These are phyloP conservation scores for Phoenoteleia sp. DNA, from an alignment of 2,888 invertebrate species.

Conservation along the genomic window DNA sequence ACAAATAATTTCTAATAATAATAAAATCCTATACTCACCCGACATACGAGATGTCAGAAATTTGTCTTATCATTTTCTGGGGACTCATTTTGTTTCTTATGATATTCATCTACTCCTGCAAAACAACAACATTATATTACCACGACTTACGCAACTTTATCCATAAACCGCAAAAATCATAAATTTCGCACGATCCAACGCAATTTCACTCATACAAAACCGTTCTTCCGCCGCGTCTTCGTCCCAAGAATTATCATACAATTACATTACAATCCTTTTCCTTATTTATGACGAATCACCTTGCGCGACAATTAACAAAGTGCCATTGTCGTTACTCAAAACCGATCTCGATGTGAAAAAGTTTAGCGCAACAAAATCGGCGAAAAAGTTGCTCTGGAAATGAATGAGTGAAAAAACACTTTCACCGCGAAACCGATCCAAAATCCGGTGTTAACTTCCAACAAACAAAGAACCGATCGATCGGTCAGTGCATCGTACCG, in stretches of 20 bases:
- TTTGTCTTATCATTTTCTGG: conserved; percentile 83
- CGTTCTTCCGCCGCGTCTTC: background rate
- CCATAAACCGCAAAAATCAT: background rate
- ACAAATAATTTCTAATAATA: too few relatives aligned
- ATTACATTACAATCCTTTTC: conserved; percentile 52
- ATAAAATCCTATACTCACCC: conserved; percentile 84
- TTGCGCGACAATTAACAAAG: conserved; percentile 27
- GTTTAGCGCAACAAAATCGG: too few relatives aligned
- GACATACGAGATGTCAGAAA: conserved; percentile 85
- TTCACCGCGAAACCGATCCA: too few relatives aligned
- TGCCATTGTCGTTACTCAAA: too few relatives aligned
- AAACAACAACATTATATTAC: conserved; percentile 29
- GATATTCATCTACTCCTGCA: conserved; percentile 53
- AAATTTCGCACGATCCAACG: background rate
- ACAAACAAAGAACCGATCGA: too few relatives aligned
- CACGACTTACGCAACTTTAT: conserved; percentile 9
- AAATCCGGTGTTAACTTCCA: too few relatives aligned
- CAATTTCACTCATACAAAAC: background rate
- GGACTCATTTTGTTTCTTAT: conserved; percentile 75
- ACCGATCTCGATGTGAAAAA: too few relatives aligned
- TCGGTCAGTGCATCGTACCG: too few relatives aligned
- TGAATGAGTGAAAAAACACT: too few relatives aligned
- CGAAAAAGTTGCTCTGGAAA: too few relatives aligned
- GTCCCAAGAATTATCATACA: conserved; percentile 23
- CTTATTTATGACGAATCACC: conserved; percentile 25